Evolutionary conservation across 2,797 vertebrate species (phyloP).

Genomic region (Gymnocypris eckloni): DNA sequence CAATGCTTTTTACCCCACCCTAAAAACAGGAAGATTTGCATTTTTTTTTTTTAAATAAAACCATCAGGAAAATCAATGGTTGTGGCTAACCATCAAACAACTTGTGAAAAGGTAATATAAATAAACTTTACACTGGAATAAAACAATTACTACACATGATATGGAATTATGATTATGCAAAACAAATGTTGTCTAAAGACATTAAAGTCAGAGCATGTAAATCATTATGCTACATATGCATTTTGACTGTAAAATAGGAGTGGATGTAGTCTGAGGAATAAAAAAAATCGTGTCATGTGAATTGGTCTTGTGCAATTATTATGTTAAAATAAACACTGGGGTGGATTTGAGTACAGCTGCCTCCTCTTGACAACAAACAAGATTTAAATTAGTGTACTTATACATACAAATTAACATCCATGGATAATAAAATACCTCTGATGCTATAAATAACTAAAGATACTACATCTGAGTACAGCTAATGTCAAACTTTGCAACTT

Average conservation of each 20-base stretch:
- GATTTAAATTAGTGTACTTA: conserved; percentile 59
- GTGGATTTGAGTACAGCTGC: conserved; percentile 47
- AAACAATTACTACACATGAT: neutral
- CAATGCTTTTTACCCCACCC: neutral
- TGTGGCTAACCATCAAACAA: neutral
- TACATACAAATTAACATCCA: conserved; percentile 42
- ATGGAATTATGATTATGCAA: neutral
- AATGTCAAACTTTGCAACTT: neutral
- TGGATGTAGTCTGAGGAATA: neutral
- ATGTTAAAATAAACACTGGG: conserved; percentile 59
- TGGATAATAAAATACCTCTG: conserved; percentile 47
- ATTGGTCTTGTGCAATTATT: conserved; percentile 57
- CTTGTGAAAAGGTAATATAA: too few relatives aligned
- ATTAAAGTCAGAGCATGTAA: conserved; percentile 5
- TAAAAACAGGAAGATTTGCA: neutral
- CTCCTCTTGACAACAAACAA: conserved; percentile 53
- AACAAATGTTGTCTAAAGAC: neutral
- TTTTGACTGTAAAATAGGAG: neutral
- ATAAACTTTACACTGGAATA: neutral
- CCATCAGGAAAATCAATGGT: neutral
- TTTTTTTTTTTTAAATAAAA: conserved; percentile 8
- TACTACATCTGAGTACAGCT: neutral
- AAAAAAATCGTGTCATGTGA: conserved; percentile 39
- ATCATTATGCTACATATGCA: neutral
- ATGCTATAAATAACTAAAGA: neutral